phyloP scores from a whole-genome alignment of 1,140 invertebrate genomes.

The Pollicipes pollicipes region DNA sequence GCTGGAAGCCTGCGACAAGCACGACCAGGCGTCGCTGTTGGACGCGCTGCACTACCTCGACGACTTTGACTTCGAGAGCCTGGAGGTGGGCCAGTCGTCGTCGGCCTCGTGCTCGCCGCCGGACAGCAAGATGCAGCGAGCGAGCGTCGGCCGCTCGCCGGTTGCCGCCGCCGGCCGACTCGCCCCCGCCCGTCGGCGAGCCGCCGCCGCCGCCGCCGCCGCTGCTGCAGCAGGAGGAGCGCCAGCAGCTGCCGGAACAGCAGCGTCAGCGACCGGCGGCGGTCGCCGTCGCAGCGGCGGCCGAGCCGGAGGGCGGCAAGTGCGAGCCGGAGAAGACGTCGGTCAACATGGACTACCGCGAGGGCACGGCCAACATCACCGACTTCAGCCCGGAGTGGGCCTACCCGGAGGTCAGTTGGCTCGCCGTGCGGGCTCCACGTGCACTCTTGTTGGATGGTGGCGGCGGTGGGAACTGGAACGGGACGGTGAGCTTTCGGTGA shows the following conservation, averaged over 20 bases:
- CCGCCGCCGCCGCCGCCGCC: slow-evolving; percentile 24
- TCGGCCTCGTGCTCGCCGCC: slow-evolving; percentile 4
- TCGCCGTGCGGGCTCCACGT: background rate
- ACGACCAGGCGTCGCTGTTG: no score
- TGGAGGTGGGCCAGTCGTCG: slow-evolving; percentile 3
- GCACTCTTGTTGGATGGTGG: no score
- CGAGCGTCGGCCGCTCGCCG: slow-evolving; percentile 5
- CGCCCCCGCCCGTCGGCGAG: slow-evolving; percentile 3
- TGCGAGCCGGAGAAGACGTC: slow-evolving; percentile 15
- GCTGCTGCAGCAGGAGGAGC: slow-evolving; percentile 18
- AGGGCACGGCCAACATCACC: slow-evolving; percentile 56
- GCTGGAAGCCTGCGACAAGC: no score
- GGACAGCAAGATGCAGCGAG: slow-evolving; percentile 7
- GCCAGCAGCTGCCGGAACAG: slow-evolving; percentile 17
- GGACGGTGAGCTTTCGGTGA: no score
- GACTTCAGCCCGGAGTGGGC: slow-evolving; percentile 95
- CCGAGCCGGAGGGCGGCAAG: background rate
- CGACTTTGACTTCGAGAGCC: background rate
- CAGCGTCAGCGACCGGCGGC: slow-evolving; percentile 17
- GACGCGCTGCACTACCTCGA: no score
- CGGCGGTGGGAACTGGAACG: no score
- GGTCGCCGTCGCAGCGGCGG: slow-evolving; percentile 13
- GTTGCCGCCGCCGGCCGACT: slow-evolving; percentile 5
- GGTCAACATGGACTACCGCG: slow-evolving; percentile 28
- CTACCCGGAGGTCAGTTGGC: slow-evolving; percentile 57